Conservation (phyloP, 2,113 vertebrate species). For the Eublepharis macularius region DNA sequence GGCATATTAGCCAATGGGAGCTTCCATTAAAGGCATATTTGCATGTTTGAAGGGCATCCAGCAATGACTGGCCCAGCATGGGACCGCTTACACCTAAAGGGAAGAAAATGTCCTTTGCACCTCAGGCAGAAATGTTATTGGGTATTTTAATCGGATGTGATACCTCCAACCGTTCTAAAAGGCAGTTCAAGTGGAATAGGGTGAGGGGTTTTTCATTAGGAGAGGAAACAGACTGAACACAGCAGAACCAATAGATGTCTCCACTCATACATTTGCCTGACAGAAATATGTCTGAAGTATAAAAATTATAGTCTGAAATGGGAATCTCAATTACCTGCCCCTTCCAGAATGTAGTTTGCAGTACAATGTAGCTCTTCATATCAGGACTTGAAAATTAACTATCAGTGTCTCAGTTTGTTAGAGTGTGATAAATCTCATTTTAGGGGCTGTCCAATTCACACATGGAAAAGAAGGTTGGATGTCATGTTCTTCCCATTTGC, state of each 20-base stretch:
- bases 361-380: accelerated
- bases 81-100: slow-evolving; percentile 58
- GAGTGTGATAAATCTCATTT: accelerated
- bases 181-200: slow-evolving; percentile 51
- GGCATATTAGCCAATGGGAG: slow-evolving; percentile 46
- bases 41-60: slow-evolving; percentile 68
- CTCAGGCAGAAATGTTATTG: slow-evolving; percentile 29
- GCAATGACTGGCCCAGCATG: slow-evolving; percentile 38
- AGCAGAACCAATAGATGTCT: neutral
- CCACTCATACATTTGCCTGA: slow-evolving; percentile 17
- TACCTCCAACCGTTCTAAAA: slow-evolving; percentile 53
- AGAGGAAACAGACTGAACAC: slow-evolving; percentile 17
- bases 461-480: neutral
- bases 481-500: neutral
- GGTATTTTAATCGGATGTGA: slow-evolving; percentile 39
- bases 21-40: slow-evolving; percentile 36
- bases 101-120: slow-evolving; percentile 43
- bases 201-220: slow-evolving; percentile 28
- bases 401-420: neutral
- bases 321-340: neutral
- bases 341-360: accelerated
- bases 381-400: neutral
- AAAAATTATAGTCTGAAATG: neutral
- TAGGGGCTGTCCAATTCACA: neutral
- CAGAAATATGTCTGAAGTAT: slow-evolving; percentile 41